Conservation (phyloP, 2,888 invertebrate species). For the Pherbina coryleti region DNA sequence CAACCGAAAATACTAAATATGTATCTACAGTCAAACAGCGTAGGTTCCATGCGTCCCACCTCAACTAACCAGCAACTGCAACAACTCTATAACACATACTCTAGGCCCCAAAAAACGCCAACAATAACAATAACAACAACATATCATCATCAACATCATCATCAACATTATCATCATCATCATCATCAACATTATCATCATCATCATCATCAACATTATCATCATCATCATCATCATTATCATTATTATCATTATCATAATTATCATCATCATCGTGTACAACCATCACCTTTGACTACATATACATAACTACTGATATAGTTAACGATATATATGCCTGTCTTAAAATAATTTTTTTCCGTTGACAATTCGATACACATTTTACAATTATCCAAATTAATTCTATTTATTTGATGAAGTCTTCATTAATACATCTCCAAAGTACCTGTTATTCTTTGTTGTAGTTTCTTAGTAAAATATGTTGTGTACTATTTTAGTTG, state of each 20-base stretch:
- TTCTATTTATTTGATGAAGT: background rate
- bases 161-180: conserved; percentile 7
- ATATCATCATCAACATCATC: too few relatives aligned
- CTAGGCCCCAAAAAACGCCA: background rate
- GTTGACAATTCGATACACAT: conserved; percentile 3
- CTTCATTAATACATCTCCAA: too few relatives aligned
- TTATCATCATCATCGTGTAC: background rate
- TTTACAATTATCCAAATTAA: background rate
- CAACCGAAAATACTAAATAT: conserved; percentile 42
- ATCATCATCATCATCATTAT: conserved; percentile 8
- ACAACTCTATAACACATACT: background rate
- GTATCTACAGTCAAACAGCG: conserved; percentile 30
- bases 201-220: conserved; percentile 1
- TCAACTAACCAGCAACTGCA: background rate
- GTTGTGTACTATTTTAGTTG: too few relatives aligned
- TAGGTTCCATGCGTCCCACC: conserved; percentile 1
- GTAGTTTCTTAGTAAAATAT: too few relatives aligned
- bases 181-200: conserved; percentile 7
- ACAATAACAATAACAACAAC: background rate
- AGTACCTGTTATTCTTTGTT: too few relatives aligned
- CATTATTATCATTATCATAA: background rate
- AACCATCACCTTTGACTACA: too few relatives aligned
- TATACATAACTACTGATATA: background rate
- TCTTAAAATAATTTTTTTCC: conserved; percentile 9
- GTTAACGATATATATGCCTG: background rate